Base-by-base conservation (phyloP, 2,113 vertebrate species). In the Peromyscus maniculatus region DNA sequence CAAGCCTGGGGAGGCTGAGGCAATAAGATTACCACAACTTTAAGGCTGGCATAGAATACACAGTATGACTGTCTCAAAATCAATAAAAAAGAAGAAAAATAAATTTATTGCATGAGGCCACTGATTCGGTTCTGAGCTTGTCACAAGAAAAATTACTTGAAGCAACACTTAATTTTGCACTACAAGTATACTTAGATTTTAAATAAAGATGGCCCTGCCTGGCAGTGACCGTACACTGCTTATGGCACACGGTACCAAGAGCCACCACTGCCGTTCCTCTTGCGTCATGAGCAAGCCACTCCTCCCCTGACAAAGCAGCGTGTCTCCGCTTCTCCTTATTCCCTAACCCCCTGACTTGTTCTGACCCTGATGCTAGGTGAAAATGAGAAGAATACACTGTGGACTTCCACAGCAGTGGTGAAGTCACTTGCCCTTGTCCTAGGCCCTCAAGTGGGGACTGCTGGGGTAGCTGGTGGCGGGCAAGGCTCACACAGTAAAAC, bases 141-240 rank as follows among this genome's bases (percentile, higher is more conserved):
- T 77, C 24, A 77, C 13, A 28, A 77, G 43, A 49, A 39, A 43
- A 77, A 46, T 46, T 77, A 46, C 5, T 12, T 31, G 26, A 49
- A 49, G 75, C 43, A 77, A 77, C 26, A 77, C 24, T 49, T 77
- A 77, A 46, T 46, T 77, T 77, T 49, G 10, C 24, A 77, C 43
- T 43, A 77, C 22, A 77, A 49, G 46, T 31, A 49, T 7, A 16
- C 43, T 77, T 46, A 49, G 12, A 49, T 77, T 77, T 49, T 77
- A 77, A 33, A 10, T 33, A 71, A 39, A 24, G 43, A 24, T 16
- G 10, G 15, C 3, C 36, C 52, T 46, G 15, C 12, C 16, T 52
- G 36, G 13, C 16, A 46, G 4, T 21, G 13, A 43, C 7, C 15
- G 52, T 15, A 17, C 0, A 1, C 4, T 67, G 19, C 19, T 15